Evolutionary conservation across 2,797 vertebrate genomes (phyloP).

Genomic region (Lagodon rhomboides): DNA sequence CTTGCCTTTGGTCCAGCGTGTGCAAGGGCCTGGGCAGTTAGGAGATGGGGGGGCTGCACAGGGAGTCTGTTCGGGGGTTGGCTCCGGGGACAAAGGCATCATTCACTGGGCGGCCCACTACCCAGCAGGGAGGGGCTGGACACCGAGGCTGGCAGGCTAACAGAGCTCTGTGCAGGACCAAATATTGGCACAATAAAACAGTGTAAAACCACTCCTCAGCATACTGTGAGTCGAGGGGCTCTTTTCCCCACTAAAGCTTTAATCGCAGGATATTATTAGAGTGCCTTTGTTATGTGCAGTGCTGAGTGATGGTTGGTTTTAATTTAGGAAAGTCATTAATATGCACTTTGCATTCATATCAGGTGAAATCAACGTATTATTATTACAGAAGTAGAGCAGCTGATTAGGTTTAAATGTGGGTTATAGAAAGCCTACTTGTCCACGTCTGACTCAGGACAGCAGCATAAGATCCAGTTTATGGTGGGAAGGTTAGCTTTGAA

Average conservation of each 20-base stretch:
- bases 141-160: constrained; percentile 65
- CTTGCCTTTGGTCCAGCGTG: constrained; percentile 70
- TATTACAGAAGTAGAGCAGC: neutral
- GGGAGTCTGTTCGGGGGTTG: constrained; percentile 75
- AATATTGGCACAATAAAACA: constrained; percentile 62
- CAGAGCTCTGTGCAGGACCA: constrained; percentile 55
- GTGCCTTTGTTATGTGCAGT: neutral
- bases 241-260: constrained; percentile 1
- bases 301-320: constrained; percentile 14
- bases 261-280: constrained; percentile 15
- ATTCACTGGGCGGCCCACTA: constrained; percentile 78
- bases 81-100: constrained; percentile 79
- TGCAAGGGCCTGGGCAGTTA: constrained; percentile 67
- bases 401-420: neutral
- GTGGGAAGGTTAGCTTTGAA: constrained; percentile 10
- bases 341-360: neutral
- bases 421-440: neutral
- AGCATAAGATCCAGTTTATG: neutral
- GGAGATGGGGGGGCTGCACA: constrained; percentile 55
- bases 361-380: neutral
- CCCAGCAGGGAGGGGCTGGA: constrained; percentile 72
- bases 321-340: constrained; percentile 3
- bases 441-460: neutral
- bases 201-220: constrained; percentile 52
- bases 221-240: constrained; percentile 4